Evolutionary conservation across 2,113 vertebrate species (phyloP), one percentile per base, ranked within the genome.

Genomic region (Ibidorhyncha struthersii): DNA sequence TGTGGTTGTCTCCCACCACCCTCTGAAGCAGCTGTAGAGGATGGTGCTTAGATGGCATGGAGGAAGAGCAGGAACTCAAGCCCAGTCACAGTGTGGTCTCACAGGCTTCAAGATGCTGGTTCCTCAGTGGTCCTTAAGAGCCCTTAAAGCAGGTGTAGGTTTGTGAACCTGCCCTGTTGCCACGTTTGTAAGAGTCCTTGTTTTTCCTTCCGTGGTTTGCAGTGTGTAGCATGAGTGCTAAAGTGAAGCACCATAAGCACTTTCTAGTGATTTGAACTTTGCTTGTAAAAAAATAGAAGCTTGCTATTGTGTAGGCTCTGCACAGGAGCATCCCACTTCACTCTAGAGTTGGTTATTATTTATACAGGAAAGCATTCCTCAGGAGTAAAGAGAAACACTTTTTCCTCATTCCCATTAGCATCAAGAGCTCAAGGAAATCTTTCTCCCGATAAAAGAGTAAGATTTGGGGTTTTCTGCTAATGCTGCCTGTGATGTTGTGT

Each of bases 341-440:
- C 56, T 96, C 89, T 94, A 61, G 86, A 78, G 26, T 6, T 92
- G 38, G 45, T 62, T 90, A 52, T 59, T 74, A 94, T 96, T 95
- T 97, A 97, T 97, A 94, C 94, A 93, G 85, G 96, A 96, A 81
- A 70, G 58, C 49, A 76, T 94, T 97, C 77, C 94, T 96, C 87
- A 81, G 71, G 77, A 96, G 53, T 82, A 90, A 94, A 93, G 82
- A 94, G 79, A 74, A 86, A 71, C 38, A 70, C 26, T 56, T 66
- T 80, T 89, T 62, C 27, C 18, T 85, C 65, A 21, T 34, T 80
- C 27, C 16, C 19, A 45, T 79, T 87, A 90, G 22, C 53, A 76
- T 77, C 66, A 82, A 90, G 85, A 86, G 59, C 50, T 86, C 53
- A 61, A 56, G 16, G 40, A 91, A 87, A 79, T 43, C 34, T 65